Evolutionary conservation across 2,797 vertebrate species (phyloP), one percentile per base, ranked within the genome.

Genomic region (Anableps anableps): DNA sequence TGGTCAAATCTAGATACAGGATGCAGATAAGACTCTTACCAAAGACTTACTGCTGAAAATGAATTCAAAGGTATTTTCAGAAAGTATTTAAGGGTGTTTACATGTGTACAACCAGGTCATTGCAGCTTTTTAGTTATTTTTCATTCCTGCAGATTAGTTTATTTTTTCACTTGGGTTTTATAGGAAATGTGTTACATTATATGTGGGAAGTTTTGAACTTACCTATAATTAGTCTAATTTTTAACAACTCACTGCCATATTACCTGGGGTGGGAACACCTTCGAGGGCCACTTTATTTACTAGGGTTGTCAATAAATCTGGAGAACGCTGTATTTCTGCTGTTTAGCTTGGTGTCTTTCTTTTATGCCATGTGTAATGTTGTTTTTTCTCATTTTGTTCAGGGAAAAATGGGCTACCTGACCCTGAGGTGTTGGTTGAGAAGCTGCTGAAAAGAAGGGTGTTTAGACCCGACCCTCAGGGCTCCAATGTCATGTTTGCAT

Each of bases 401-500:
- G 98, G 98, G 55, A 96, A 94, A 83, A 90, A 82, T 73, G 88
- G 94, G 77, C 94, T 99, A 75, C 98, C 98, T 0, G 96, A 97
- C 64, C 91, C 97, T 16, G 91, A 96, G 72, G 74, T 96, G 26
- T 90, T 99, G 87, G 97, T 96, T 0, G 94, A 95, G 72, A 95
- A 85, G 80, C 96, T 99, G 76, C 86, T 99, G 79, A 94, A 96
- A 88, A 96, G 99, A 80, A 93, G 84, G 60, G 95, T 88, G n/a
- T 99, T 99, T 86, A 96, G 96, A 51, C 96, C 96, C 0, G 97
- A 98, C 78, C 98, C 98, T 0, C 97, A 95, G 88, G 96, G 97
- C 78, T 89, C 95, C 89, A 99, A 98, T 92, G 87, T 99, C 86
- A 97, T 99, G 97, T 99, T 99, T 55, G 97, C 97, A 72, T 99